Conservation (phyloP, 2,888 invertebrate species). For the Dinocampus coccinellae region DNA sequence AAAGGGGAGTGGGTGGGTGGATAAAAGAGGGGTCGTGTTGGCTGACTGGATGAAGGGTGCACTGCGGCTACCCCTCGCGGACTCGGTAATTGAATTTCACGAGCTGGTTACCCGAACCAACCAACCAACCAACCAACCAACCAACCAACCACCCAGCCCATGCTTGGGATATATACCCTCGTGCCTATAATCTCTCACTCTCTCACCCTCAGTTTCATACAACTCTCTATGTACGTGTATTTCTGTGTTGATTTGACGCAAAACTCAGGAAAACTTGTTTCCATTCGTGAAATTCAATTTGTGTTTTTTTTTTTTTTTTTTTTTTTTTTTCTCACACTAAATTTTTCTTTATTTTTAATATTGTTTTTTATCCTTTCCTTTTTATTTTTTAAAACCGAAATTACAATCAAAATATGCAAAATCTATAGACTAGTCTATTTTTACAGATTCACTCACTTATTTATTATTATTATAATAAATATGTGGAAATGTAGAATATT, state of each 20-base stretch:
- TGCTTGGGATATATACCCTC: slow-evolving; percentile 36
- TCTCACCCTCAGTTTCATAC: slow-evolving; percentile 25
- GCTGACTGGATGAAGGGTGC: slow-evolving; percentile 6
- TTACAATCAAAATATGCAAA: neutral
- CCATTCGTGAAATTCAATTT: neutral
- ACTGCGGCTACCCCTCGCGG: slow-evolving; percentile 50
- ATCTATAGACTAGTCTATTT: neutral
- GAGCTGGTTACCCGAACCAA: slow-evolving; percentile 68
- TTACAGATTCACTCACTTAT: neutral
- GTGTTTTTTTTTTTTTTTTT: neutral
- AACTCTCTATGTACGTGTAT: slow-evolving; percentile 38
- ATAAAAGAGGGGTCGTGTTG: neutral
- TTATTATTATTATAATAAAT: too few species aligned
- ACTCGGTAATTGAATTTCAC: slow-evolving; percentile 70
- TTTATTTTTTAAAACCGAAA: neutral
- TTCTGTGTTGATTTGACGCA: slow-evolving; percentile 29
- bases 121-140: slow-evolving; percentile 54
- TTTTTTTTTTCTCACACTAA: neutral
- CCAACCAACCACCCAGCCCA: slow-evolving; percentile 51
- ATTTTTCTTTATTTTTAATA: neutral
- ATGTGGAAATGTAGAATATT: neutral
- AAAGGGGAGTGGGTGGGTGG: too few species aligned
- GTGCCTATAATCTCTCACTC: slow-evolving; percentile 30
- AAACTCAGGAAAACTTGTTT: slow-evolving; percentile 7
- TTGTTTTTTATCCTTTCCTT: neutral